Evolutionary conservation across 2,888 invertebrate genomes (phyloP), one percentile per base, ranked within the genome.

Genomic region (Agrilus mali): DNA sequence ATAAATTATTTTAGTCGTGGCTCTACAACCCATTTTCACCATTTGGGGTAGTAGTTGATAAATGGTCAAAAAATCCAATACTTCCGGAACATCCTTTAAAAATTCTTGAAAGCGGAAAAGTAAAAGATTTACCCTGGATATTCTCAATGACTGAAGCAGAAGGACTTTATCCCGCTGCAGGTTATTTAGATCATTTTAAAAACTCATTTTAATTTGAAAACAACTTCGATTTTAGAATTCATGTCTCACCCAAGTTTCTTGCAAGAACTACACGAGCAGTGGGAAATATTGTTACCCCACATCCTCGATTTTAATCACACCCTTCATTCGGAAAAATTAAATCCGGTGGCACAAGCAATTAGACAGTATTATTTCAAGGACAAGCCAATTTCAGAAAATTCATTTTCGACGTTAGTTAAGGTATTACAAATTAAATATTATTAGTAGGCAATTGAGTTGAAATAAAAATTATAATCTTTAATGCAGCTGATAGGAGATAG

Each of bases 1-100:
- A 8, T 35, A 35, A 35, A 17, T 4, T 36, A 13, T 58, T 56
- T 12, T 44, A 69, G 68, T 64, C 68, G 15, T 72, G 68, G 63
- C 60, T 75, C n/a, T 76, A 77, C 51, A 71, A 74, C 59, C 73
- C 82, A 48, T 79, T 78, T 56, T 72, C 78, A 0, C 75, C 78
- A 0, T 82, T 83, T 57, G 79, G 76, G 0, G 81, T 84, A 0
- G 78, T 80, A 0, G 67, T 74, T 0, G 86, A 86, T 51, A 43
- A 43, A 34, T 33, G 32, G 8, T 43, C 44, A 2, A 60, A 41
- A 53, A 55, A 31, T 56, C 63, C 10, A 61, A 84, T 85, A 63
- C 63, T 86, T 2, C 69, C 70, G 1, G 70, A 76, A 44, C 67
- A 75, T 38, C 84, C 85, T 0, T 69, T 69, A 51, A 70, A 72